Conservation (phyloP, 1,140 invertebrate species). For the Leptinotarsa texana region DNA sequence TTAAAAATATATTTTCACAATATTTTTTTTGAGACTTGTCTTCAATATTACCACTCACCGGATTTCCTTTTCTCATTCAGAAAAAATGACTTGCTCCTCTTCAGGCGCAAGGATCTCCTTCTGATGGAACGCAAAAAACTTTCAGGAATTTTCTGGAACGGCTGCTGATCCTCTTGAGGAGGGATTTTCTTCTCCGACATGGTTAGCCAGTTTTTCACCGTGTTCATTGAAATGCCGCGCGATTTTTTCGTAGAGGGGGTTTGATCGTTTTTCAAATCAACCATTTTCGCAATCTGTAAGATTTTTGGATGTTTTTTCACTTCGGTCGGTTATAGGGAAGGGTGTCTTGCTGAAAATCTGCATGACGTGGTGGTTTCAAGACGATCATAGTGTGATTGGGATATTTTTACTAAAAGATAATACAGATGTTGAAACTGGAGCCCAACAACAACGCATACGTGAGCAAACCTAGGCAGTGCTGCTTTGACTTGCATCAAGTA, state of each 20-base stretch:
- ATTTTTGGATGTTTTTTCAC: neutral
- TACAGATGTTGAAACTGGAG: neutral
- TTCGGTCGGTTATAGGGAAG: neutral
- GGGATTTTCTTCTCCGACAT: slow-evolving; percentile 65
- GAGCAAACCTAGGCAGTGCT: too few relatives aligned
- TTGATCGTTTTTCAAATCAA: slow-evolving; percentile 51
- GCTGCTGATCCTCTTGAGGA: slow-evolving; percentile 58
- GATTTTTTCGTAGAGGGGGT: slow-evolving; percentile 51
- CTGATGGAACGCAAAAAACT: slow-evolving; percentile 69
- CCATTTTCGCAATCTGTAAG: slow-evolving; percentile 38
- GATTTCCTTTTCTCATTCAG: slow-evolving; percentile 74
- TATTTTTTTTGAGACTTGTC: too few relatives aligned
- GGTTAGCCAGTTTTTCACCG: slow-evolving; percentile 68
- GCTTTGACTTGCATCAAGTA: too few relatives aligned
- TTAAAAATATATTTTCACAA: too few relatives aligned
- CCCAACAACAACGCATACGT: too few relatives aligned
- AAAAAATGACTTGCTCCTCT: slow-evolving; percentile 70
- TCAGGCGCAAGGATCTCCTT: slow-evolving; percentile 67
- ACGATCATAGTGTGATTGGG: neutral
- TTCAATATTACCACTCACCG: slow-evolving; percentile 60
- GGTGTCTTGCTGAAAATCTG: neutral
- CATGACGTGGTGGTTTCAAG: neutral
- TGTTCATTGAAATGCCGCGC: slow-evolving; percentile 58
- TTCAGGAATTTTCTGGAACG: slow-evolving; percentile 64
- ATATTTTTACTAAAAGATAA: neutral